Conservation (phyloP, 1,140 invertebrate species). For the Contarinia nasturtii region DNA sequence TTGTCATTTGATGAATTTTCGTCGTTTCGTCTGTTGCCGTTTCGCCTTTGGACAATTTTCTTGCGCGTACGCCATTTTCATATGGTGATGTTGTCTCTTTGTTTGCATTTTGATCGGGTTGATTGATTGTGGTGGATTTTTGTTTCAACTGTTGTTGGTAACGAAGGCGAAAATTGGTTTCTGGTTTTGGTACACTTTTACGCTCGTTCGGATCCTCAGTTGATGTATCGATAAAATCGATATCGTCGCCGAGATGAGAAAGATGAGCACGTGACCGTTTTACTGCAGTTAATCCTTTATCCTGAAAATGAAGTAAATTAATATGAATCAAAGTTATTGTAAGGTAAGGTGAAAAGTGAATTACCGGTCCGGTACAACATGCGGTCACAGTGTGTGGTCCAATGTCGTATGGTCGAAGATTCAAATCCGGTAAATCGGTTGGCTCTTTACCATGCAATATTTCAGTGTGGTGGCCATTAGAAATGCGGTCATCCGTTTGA, state of each 20-base stretch:
- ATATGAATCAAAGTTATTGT: no score
- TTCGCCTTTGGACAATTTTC: slow-evolving; percentile 1
- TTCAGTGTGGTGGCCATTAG: slow-evolving; percentile 7
- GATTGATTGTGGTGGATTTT: background rate
- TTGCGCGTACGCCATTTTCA: background rate
- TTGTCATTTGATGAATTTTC: slow-evolving; percentile 6
- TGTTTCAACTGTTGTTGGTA: background rate
- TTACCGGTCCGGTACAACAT: slow-evolving; percentile 41
- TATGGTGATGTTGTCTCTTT: slow-evolving; percentile 2
- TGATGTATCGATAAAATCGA: slow-evolving; percentile 56
- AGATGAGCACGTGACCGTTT: slow-evolving; percentile 43
- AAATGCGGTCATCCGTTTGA: background rate
- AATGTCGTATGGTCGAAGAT: slow-evolving; percentile 29
- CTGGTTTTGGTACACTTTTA: slow-evolving; percentile 10
- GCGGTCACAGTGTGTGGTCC: slow-evolving; percentile 34
- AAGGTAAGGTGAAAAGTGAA: no score
- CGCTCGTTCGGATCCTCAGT: slow-evolving; percentile 29
- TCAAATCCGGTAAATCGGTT: slow-evolving; percentile 38
- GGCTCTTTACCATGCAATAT: slow-evolving; percentile 44
- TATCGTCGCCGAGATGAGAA: slow-evolving; percentile 42
- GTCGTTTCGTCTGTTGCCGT: no score
- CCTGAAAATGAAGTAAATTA: no score
- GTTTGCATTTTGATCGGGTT: slow-evolving; percentile 11
- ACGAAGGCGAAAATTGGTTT: no score
- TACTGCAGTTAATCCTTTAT: slow-evolving; percentile 54